Evolutionary conservation across 2,113 vertebrate species (phyloP), one percentile per base, ranked within the genome.

Genomic region (Carassius gibelio): DNA sequence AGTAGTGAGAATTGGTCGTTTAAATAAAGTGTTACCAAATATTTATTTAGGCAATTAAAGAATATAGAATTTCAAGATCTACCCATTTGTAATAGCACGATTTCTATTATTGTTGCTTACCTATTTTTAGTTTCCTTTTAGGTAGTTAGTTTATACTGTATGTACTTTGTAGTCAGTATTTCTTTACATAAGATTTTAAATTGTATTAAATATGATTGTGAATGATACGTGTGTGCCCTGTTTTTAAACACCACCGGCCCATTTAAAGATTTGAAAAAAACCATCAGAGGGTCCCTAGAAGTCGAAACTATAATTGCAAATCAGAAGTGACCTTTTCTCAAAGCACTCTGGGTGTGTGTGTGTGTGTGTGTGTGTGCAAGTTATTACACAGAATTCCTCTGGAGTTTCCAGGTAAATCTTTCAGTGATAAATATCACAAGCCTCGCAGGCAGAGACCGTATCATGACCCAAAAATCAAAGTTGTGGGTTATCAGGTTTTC

Each of bases 281-380:
- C 38, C 61, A 26, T 81, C 61, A 4, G 38, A 66, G 78, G 42
- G 61, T 17, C 13, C 4, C 62, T 69, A 21, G 45, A 85, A 59
- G 84, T 71, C 21, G 9, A 36, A 78, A 69, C 83, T 72, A 42
- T 85, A 81, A 85, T 81, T 85, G 69, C 77, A 55, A 81, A 85
- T 81, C 38, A 72, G 19, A 74, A 74, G 52, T 85, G 84, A 85
- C 84, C 76, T 85, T 81, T 86, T 85, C 75, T 69, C 75, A 79
- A 71, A 78, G 66, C 38, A 8, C 64, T 69, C 45, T n/a, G 10
- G 19, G 17, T 17, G 3, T 1, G 2, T 30, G 30, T 30, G 30
- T 30, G 59, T 61, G 14, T 14, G 9, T 34, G 74, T 34, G 1
- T 38, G 21, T 45, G 48, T 0, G 23, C 34, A 61, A 61, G 50